These are phyloP conservation scores for Aleiodes testaceus DNA, from an alignment of 2,888 invertebrate genomes.

Conservation along the genomic window DNA sequence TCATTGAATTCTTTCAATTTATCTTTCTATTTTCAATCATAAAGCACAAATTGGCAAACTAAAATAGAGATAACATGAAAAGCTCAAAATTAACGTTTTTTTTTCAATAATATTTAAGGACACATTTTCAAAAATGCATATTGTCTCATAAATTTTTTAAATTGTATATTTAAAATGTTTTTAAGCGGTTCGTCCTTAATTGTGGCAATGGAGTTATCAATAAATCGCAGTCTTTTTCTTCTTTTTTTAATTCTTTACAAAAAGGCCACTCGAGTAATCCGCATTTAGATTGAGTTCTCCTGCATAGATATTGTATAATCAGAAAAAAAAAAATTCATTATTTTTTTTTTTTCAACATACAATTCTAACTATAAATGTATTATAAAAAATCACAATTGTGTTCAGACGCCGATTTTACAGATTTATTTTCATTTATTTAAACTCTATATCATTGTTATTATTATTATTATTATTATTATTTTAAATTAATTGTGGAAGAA, in stretches of 20 bases:
- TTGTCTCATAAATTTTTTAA: constrained; percentile 45
- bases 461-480: neutral
- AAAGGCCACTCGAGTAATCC: constrained; percentile 66
- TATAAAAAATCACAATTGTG: constrained; percentile 54
- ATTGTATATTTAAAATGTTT: constrained; percentile 22
- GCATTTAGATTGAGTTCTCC: constrained; percentile 8
- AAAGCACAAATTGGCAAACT: neutral
- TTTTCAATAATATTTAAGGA: neutral
- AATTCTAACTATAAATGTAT: constrained; percentile 43
- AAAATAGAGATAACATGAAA: neutral
- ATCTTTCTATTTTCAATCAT: neutral
- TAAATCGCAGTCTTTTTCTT: constrained; percentile 66
- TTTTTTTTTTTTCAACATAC: constrained; percentile 41
- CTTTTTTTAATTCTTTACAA: constrained; percentile 46
- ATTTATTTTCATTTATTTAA: constrained; percentile 17
- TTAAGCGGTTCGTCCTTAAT: constrained; percentile 37
- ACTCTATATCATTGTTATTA: constrained; percentile 32
- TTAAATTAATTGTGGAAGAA: constrained; percentile 48
- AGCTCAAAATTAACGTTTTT: neutral
- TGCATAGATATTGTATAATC: constrained; percentile 26
- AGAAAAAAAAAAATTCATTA: too few relatives aligned
- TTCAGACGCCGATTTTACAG: constrained; percentile 51
- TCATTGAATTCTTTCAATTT: neutral
- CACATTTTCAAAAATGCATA: constrained; percentile 46
- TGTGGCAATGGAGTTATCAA: constrained; percentile 52